Percentiles rank a stretch among this genome's conserved stretches.
These are phyloP conservation scores for Oasisia sp. DNA, from an alignment of 2,888 invertebrate genomes.

Conservation along the genomic window DNA sequence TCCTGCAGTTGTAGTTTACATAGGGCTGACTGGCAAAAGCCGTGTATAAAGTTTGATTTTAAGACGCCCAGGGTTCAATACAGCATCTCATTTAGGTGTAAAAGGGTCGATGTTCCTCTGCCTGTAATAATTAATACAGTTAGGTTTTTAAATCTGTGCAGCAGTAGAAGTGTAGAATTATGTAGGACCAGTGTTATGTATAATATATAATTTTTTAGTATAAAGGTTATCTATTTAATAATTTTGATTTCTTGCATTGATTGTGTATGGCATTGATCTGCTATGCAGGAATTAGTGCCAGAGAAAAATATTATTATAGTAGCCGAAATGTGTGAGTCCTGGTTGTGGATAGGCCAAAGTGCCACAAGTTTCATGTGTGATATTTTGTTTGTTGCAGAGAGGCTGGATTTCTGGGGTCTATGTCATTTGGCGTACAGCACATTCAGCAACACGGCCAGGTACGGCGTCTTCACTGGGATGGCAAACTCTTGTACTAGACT, in stretches of 20 bases:
- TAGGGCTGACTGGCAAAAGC: not conserved
- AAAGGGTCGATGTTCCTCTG: not conserved
- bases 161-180: not conserved
- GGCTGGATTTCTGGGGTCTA: conserved; percentile 89
- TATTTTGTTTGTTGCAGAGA: not conserved
- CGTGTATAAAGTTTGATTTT: not conserved
- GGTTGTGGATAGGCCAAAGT: not conserved
- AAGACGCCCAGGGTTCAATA: not conserved
- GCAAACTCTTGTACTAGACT: not conserved
- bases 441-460: conserved; percentile 30
- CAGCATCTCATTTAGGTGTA: not conserved
- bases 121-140: too few relatives aligned
- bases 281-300: too few relatives aligned
- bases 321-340: too few relatives aligned
- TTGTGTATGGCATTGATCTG: too few relatives aligned
- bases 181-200: too few relatives aligned
- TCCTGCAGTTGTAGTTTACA: not conserved
- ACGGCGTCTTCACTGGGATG: not conserved
- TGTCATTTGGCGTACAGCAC: conserved; percentile 88
- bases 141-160: not conserved
- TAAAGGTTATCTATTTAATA: too few relatives aligned
- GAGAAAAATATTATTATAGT: too few relatives aligned
- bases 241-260: too few relatives aligned
- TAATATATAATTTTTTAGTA: too few relatives aligned
- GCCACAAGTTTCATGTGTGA: not conserved